Conservation (phyloP, 2,888 invertebrate species). For the Tiliacea citrago region DNA sequence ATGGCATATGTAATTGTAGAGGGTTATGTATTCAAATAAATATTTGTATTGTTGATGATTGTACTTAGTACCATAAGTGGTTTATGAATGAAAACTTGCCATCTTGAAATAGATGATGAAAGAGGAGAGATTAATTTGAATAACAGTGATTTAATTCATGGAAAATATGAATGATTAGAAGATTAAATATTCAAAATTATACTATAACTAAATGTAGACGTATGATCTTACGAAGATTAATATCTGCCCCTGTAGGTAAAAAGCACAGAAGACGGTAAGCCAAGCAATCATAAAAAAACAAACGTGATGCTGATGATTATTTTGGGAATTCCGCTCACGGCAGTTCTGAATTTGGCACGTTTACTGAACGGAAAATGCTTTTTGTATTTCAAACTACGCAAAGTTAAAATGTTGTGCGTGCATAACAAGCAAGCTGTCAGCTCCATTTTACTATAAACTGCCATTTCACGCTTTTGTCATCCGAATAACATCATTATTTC, state of each 20-base stretch:
- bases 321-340: neutral
- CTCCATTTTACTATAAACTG: slow-evolving; percentile 32
- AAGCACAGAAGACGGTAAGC: neutral
- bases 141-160: neutral
- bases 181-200: neutral
- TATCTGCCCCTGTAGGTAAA: neutral
- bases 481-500: slow-evolving; percentile 27
- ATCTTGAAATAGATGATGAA: slow-evolving; percentile 7
- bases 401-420: slow-evolving; percentile 41
- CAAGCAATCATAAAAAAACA: neutral
- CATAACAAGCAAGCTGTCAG: slow-evolving; percentile 43
- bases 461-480: slow-evolving; percentile 35
- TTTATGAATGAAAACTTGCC: slow-evolving; percentile 3
- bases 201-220: neutral
- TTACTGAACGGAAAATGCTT: neutral
- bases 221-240: neutral
- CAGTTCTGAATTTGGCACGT: slow-evolving; percentile 3
- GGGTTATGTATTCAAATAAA: slow-evolving; percentile 19
- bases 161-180: neutral
- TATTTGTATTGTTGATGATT: slow-evolving; percentile 26
- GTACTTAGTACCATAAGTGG: neutral
- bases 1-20: slow-evolving; percentile 36
- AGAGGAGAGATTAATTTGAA: neutral
- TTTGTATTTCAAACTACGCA: neutral
- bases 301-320: neutral